phyloP scores from a whole-genome alignment of 2,113 vertebrate species.

The Urocolius indicus region DNA sequence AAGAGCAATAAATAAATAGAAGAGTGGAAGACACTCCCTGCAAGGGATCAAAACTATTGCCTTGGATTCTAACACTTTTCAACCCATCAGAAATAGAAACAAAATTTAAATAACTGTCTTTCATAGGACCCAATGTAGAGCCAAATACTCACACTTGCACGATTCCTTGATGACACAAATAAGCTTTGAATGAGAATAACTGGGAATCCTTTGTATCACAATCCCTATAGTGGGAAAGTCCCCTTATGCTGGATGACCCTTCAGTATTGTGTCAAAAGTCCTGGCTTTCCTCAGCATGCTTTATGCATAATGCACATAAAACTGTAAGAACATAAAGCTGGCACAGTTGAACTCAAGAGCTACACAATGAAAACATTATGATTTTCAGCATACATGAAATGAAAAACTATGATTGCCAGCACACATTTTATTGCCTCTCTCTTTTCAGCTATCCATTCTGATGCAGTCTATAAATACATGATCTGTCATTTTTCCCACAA shows the following conservation, averaged over 20 bases:
- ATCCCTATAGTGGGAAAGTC: not conserved
- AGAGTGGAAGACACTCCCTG: not conserved
- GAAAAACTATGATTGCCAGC: not conserved
- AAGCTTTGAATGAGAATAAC: not conserved
- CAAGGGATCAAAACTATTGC: not conserved
- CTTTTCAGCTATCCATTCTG: not conserved
- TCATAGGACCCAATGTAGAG: rapidly evolving
- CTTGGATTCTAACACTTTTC: not conserved
- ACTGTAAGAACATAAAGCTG: not conserved
- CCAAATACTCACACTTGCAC: not conserved
- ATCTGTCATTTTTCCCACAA: not conserved
- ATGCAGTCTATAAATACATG: not conserved
- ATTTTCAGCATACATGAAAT: not conserved
- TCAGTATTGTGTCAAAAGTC: not conserved
- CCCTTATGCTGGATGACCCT: not conserved
- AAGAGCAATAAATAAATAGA: not conserved
- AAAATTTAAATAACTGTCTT: not conserved
- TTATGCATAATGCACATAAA: not conserved
- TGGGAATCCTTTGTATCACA: not conserved
- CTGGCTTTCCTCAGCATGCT: not conserved
- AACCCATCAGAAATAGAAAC: not conserved
- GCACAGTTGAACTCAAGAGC: not conserved
- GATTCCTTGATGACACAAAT: not conserved
- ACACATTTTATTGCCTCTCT: not conserved
- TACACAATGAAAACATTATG: not conserved